Evolutionary conservation across 2,888 invertebrate genomes (phyloP).

Genomic region (Pseudococcus viburni): DNA sequence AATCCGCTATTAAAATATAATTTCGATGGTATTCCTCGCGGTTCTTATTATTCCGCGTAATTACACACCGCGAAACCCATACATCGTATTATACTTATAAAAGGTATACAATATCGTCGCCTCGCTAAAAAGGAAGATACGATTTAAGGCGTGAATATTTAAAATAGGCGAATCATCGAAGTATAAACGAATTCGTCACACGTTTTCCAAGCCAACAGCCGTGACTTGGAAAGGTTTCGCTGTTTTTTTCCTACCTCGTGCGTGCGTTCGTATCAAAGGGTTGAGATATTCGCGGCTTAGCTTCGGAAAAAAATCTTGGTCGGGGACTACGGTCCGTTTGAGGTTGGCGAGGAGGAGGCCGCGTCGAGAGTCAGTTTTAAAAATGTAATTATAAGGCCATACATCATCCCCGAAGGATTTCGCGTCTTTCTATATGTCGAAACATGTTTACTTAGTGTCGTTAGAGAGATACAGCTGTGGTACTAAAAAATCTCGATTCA

Average conservation of each 20-base stretch:
- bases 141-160: constrained; percentile 64
- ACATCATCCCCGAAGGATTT: constrained; percentile 62
- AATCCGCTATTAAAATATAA: constrained; percentile 34
- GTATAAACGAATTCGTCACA: constrained; percentile 61
- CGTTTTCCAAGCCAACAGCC: constrained; percentile 33
- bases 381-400: constrained; percentile 65
- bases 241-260: not conserved
- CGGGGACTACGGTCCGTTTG: not conserved
- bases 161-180: constrained; percentile 43
- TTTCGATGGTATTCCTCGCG: constrained; percentile 22
- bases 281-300: constrained; percentile 2
- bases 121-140: constrained; percentile 21
- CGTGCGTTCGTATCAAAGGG: constrained; percentile 37
- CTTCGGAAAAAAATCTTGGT: not conserved
- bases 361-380: constrained; percentile 59
- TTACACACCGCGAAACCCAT: constrained; percentile 55
- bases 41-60: constrained; percentile 54
- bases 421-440: constrained; percentile 62
- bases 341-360: not conserved
- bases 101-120: constrained; percentile 2
- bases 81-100: constrained; percentile 17
- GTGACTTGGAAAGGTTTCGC: constrained; percentile 21
- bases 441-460: constrained; percentile 63
- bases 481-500: constrained; percentile 52
- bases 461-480: constrained; percentile 61